Percentiles rank a stretch among this genome's conserved stretches.
Conservation (phyloP, 2,113 vertebrate species). For the Nibea albiflora region DNA sequence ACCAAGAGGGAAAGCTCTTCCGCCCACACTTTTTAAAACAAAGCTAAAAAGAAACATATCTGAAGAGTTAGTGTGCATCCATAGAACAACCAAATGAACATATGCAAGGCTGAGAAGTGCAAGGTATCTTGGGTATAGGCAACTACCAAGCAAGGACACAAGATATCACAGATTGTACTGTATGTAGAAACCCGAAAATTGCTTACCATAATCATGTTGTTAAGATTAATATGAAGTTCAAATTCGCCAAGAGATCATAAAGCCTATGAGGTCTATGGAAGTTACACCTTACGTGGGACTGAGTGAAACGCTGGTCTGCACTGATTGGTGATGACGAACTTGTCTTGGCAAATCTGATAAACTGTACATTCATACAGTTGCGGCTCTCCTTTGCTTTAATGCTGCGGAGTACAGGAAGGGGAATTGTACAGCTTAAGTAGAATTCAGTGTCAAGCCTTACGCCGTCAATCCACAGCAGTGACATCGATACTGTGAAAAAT, state of each 20-base stretch:
- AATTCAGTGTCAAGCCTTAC: conserved; percentile 65
- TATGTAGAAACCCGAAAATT: conserved; percentile 61
- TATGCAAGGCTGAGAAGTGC: conserved; percentile 78
- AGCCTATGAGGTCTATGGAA: conserved; percentile 62
- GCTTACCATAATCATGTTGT: conserved; percentile 54
- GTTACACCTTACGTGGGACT: conserved; percentile 53
- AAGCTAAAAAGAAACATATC: conserved; percentile 68
- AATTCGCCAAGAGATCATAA: conserved; percentile 56
- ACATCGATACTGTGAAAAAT: conserved; percentile 60
- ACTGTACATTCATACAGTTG: conserved; percentile 76
- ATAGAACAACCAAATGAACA: conserved; percentile 72
- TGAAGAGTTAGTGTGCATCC: conserved; percentile 76
- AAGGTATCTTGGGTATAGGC: conserved; percentile 74
- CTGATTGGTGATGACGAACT: conserved; percentile 43
- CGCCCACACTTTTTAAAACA: conserved; percentile 72
- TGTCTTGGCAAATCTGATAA: conserved; percentile 64
- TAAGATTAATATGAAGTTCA: conserved; percentile 61
- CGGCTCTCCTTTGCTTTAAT: conserved; percentile 52
- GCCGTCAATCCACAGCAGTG: conserved; percentile 56
- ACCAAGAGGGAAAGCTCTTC: conserved; percentile 61
- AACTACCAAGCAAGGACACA: conserved; percentile 78
- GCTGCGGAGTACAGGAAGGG: conserved; percentile 52
- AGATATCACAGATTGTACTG: conserved; percentile 71
- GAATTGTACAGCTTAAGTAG: conserved; percentile 51
- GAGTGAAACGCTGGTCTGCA: conserved; percentile 61